Conservation (phyloP, 2,113 vertebrate genomes). For the Phaetusa simplex region DNA sequence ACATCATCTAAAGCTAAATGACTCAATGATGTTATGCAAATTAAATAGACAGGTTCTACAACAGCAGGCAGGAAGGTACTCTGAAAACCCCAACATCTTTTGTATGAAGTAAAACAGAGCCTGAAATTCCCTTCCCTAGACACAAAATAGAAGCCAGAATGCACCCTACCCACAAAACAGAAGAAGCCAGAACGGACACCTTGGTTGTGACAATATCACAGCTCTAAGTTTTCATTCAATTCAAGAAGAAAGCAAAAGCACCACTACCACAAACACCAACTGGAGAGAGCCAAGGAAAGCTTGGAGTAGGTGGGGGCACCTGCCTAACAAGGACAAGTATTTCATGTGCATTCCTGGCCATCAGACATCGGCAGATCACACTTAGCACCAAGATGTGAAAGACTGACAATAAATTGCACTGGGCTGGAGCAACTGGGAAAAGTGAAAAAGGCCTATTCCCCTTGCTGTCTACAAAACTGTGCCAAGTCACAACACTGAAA, state of each 20-base stretch:
- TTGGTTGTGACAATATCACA: not conserved
- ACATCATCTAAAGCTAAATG: not conserved
- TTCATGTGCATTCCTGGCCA: not conserved
- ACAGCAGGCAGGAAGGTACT: not conserved
- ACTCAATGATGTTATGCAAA: not conserved
- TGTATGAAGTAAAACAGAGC: not conserved
- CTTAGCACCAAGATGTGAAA: not conserved
- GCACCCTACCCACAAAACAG: not conserved
- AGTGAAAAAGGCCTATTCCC: not conserved
- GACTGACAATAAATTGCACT: not conserved
- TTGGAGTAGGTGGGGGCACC: not conserved
- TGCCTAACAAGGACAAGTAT: not conserved
- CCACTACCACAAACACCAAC: not conserved
- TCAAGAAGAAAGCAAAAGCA: not conserved
- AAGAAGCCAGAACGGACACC: not conserved
- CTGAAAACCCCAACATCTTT: not conserved
- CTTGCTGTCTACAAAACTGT: not conserved
- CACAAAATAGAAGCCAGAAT: not conserved
- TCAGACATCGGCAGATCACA: not conserved
- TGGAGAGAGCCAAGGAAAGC: not conserved
- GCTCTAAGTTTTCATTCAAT: not conserved
- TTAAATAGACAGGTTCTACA: not conserved
- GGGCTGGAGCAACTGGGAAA: not conserved
- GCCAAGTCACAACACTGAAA: not conserved
- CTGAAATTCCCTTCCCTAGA: not conserved